These are phyloP conservation scores for Sinopyrophorus schimmeli DNA, from an alignment of 2,888 invertebrate species.

Conservation along the genomic window DNA sequence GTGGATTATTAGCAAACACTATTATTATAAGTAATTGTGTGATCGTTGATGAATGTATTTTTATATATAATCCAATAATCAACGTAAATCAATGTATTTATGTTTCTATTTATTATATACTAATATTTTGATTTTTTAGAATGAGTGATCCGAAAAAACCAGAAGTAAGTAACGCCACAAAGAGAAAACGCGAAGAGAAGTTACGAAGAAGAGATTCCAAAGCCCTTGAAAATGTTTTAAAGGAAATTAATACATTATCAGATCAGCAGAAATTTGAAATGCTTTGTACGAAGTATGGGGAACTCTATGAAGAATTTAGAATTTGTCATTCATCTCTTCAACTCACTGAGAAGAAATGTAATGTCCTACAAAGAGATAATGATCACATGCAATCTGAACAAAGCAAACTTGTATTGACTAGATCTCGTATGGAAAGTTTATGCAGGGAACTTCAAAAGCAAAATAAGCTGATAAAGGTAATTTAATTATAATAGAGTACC, in stretches of 20 bases:
- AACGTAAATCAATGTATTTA: too few species aligned
- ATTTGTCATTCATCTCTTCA: conserved; percentile 57
- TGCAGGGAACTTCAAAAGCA: conserved; percentile 92
- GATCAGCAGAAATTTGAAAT: conserved; percentile 71
- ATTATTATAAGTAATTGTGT: too few species aligned
- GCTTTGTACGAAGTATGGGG: conserved; percentile 76
- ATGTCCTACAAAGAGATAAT: conserved; percentile 66
- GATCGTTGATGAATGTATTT: too few species aligned
- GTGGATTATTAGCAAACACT: too few species aligned
- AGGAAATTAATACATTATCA: conserved; percentile 60
- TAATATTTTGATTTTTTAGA: not conserved
- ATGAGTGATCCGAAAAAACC: conserved; percentile 21
- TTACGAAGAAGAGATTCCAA: conserved; percentile 61
- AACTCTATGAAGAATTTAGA: conserved; percentile 71
- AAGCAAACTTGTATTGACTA: conserved; percentile 79
- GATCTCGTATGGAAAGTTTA: conserved; percentile 83
- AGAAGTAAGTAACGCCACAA: conserved; percentile 5
- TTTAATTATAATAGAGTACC: conserved; percentile 21
- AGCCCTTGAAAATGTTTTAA: conserved; percentile 69
- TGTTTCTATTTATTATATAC: too few species aligned
- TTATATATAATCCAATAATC: too few species aligned
- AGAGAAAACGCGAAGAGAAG: conserved; percentile 51
- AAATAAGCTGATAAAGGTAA: conserved; percentile 86
- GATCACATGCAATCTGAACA: conserved; percentile 82
- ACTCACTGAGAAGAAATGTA: conserved; percentile 26